Base-by-base conservation (phyloP, 2,113 vertebrate species). In the Picathartes gymnocephalus region DNA sequence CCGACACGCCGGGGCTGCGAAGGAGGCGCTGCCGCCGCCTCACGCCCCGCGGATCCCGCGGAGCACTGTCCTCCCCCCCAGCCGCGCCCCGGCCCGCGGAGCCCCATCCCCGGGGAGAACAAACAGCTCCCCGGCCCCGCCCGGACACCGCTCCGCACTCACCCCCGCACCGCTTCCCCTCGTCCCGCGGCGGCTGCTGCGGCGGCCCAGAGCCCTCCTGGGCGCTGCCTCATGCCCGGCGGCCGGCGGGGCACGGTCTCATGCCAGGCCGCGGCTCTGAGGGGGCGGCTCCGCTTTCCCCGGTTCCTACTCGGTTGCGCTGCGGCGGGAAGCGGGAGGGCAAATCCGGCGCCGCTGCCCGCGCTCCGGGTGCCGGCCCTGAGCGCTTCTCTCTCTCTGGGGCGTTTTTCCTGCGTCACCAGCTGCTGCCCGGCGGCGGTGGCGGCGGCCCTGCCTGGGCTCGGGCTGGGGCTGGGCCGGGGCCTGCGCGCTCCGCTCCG, bases 371-470 rank as follows among this genome's bases (percentile, higher is more conserved):
- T 84, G 76, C 61, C n/a, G 77, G 93, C 62, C 76, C 76, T 66
- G 33, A 68, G 62, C 69, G 83, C 74, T 91, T 81, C 83, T 84
- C 89, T 94, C 83, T 82, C 88, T 64, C 87, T 79, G 86, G 94
- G 78, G 97, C 95, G 93, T 96, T 94, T 95, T 86, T 96, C 96
- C 96, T 97, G 96, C 96, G 97, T 97, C 97, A 96, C 95, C 87
- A 95, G 91, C 90, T 68, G 54, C 79, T 87, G 93, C 82, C 93
- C 78, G 78, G 78, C 79, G 78, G 79, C 78, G 78, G 60, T 58
- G 76, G 62, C 81, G 81, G 88, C 92, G 71, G 96, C 86, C 94
- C 95, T 78, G 92, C 93, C n/a, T 91, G 87, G 44, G 60, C 80
- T 91, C 78, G 56, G 72, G 83, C 56, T 85, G 45, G 88, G 87